Conservation (phyloP, 2,888 invertebrate species). For the Sinelater perroti region DNA sequence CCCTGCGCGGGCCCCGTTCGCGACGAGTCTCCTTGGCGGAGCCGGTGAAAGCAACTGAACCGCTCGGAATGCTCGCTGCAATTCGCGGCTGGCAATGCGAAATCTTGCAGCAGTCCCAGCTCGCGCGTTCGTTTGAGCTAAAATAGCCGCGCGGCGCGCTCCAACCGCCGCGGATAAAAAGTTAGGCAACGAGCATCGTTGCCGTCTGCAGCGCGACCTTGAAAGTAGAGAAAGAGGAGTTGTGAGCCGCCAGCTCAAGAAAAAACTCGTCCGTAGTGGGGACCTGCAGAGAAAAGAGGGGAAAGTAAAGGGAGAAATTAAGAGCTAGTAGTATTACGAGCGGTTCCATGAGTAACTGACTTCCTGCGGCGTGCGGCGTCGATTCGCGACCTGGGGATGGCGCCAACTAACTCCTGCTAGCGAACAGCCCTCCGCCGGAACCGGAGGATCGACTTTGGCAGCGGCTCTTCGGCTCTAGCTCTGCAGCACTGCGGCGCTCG, state of each 20-base stretch:
- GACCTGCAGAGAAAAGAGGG: slow-evolving; percentile 59
- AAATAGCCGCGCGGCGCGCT: slow-evolving; percentile 50
- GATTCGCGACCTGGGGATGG: slow-evolving; percentile 50
- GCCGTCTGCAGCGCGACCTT: slow-evolving; percentile 56
- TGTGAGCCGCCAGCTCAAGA: slow-evolving; percentile 57
- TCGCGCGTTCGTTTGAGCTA: slow-evolving; percentile 41
- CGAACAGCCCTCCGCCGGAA: slow-evolving; percentile 26
- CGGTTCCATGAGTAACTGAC: slow-evolving; percentile 54
- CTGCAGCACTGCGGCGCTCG: slow-evolving; percentile 31
- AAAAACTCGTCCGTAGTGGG: slow-evolving; percentile 53
- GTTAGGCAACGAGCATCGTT: slow-evolving; percentile 35
- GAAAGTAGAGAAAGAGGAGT: slow-evolving; percentile 60
- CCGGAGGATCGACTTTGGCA: slow-evolving; percentile 23
- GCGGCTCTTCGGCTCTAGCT: too few species aligned
- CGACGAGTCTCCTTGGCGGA: slow-evolving; percentile 60
- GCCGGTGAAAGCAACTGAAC: slow-evolving; percentile 59
- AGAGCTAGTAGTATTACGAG: slow-evolving; percentile 59
- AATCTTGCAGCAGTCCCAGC: slow-evolving; percentile 46
- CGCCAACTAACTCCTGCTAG: slow-evolving; percentile 30
- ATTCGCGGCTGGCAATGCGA: slow-evolving; percentile 48
- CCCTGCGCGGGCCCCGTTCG: slow-evolving; percentile 59
- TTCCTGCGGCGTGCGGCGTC: slow-evolving; percentile 49
- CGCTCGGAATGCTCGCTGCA: slow-evolving; percentile 52
- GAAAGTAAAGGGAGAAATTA: slow-evolving; percentile 64
- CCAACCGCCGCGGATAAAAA: slow-evolving; percentile 36